Evolutionary conservation across 2,113 vertebrate genomes (phyloP), one percentile per base, ranked within the genome.

Genomic region (Sinosuthora webbiana): DNA sequence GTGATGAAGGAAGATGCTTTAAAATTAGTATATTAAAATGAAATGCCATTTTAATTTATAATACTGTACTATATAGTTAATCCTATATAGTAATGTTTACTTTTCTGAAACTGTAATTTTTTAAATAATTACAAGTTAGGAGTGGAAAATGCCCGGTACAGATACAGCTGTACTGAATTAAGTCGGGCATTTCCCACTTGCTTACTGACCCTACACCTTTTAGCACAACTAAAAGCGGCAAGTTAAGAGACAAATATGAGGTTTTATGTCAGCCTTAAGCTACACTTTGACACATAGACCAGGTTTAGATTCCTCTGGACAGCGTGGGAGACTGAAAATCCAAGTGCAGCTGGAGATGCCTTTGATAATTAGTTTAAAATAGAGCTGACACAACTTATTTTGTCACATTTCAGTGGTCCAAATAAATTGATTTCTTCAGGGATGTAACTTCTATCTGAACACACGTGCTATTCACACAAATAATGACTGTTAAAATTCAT

Each of bases 301-400:
- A 15, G 23, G 56, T 63, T 84, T 7, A 37, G 65, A 62, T 39
- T 73, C 39, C 45, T 45, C 71, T 11, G 68, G 67, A 83, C 76
- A 71, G 41, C 0, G 2, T 5, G 7, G 45, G 83, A 92, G 44
- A 56, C 44, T 47, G 60, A 57, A 90, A 83, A 73, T 9, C 25
- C 63, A n/a, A 0, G 0, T 13, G 3, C n/a, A n/a, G 50, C 55
- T 82, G 13, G 5, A 59, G 65, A 49, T 0, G 9, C 41, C 25
- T 80, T 44, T 5, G 11, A 39, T 55, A 69, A 62, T 13, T 62
- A 33, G 12, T 35, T 55, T 63, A 37, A 90, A 76, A 49, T 23
- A 83, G 15, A 31, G 63, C 25, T 37, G 55, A 42, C 19, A 83
- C 10, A 63, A 77, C 8, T 19, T 15, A 62, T 56, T 69, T 88